Conservation (phyloP, 2,888 invertebrate genomes). For the Xanthorhoe spadicearia region DNA sequence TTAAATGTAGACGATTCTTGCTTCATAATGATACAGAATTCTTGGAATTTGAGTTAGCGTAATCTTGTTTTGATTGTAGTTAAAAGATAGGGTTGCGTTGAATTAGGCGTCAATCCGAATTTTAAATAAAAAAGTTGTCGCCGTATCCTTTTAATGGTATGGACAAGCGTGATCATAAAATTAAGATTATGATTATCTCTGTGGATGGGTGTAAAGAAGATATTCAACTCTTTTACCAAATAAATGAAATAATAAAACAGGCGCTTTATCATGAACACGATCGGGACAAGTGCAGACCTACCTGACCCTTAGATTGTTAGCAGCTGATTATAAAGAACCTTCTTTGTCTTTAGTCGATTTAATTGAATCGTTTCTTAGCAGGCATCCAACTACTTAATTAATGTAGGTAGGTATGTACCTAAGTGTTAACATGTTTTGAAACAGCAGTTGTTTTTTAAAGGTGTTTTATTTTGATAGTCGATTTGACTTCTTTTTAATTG, state of each 20-base stretch:
- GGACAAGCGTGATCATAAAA: neutral
- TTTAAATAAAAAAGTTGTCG: neutral
- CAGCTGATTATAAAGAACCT: slow-evolving; percentile 11
- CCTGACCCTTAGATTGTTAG: slow-evolving; percentile 23
- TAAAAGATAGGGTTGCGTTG: neutral
- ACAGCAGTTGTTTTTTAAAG: neutral
- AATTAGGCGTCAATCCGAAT: neutral
- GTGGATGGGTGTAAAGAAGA: slow-evolving; percentile 3
- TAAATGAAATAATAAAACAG: slow-evolving; percentile 4
- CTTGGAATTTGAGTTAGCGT: slow-evolving; percentile 2
- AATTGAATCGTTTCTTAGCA: slow-evolving; percentile 13
- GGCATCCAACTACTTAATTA: neutral
- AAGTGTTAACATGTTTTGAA: neutral
- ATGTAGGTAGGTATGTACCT: neutral
- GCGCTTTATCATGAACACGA: slow-evolving; percentile 27
- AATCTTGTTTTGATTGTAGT: neutral
- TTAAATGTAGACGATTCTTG: slow-evolving; percentile 21
- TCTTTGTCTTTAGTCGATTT: slow-evolving; percentile 27
- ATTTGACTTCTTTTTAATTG: neutral
- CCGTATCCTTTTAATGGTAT: neutral
- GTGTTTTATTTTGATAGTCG: neutral
- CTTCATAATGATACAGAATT: slow-evolving; percentile 9
- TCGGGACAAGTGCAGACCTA: slow-evolving; percentile 27
- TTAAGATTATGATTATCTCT: neutral
- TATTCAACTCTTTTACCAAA: slow-evolving; percentile 2